Conservation (phyloP, 2,113 vertebrate genomes). For the Neotragus pygmaeus region DNA sequence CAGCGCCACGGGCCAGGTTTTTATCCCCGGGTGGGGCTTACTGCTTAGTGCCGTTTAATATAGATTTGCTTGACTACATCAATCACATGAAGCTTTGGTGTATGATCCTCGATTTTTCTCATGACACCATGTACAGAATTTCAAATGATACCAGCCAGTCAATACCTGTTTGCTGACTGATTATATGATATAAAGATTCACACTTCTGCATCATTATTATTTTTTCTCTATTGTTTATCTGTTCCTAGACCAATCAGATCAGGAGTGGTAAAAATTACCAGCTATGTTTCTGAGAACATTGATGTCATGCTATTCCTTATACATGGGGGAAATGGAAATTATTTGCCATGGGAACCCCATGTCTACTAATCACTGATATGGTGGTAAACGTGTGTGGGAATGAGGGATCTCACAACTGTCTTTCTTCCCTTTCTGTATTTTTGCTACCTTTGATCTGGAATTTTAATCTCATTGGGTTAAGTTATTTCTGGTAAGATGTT, state of each 20-base stretch:
- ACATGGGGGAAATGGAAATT: background rate
- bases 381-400: background rate
- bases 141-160: background rate
- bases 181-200: background rate
- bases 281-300: background rate
- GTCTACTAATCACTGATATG: background rate
- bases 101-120: background rate
- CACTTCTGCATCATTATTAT: background rate
- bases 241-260: background rate
- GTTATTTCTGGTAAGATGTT: conserved; percentile 54
- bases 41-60: background rate
- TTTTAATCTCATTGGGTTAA: conserved; percentile 53
- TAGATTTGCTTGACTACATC: background rate
- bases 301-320: background rate
- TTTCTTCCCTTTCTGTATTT: conserved; percentile 13
- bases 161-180: background rate
- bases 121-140: background rate
- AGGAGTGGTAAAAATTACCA: background rate
- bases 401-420: background rate
- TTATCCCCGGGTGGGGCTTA: background rate
- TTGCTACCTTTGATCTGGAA: conserved; percentile 51
- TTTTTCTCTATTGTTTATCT: conserved; percentile 29
- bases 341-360: background rate
- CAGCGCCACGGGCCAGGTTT: background rate
- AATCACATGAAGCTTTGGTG: background rate